Conservation (phyloP, 1,140 invertebrate species). For the Bombyx mandarina region DNA sequence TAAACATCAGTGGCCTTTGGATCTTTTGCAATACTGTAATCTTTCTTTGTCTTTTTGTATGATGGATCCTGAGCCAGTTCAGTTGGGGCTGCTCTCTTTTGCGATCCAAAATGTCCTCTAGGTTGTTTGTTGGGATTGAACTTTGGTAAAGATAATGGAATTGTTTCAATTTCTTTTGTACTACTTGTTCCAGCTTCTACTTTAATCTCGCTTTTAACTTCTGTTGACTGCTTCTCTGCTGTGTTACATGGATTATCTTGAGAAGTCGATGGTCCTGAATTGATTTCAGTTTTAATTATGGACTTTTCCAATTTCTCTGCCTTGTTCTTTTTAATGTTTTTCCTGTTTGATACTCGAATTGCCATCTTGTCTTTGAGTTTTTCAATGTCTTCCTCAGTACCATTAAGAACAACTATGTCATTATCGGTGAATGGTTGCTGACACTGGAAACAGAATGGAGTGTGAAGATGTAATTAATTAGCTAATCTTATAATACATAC, state of each 20-base stretch:
- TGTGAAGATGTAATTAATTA: conserved; percentile 2
- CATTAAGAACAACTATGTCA: conserved; percentile 91
- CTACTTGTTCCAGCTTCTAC: conserved; percentile 23
- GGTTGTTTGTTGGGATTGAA: conserved; percentile 61
- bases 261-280: conserved; percentile 20
- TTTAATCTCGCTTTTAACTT: conserved; percentile 21
- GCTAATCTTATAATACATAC: conserved; percentile 20
- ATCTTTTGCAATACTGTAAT: conserved; percentile 93
- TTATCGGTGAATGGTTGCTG: conserved; percentile 81
- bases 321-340: conserved; percentile 77
- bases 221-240: conserved; percentile 8
- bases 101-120: conserved; percentile 53
- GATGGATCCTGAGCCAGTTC: conserved; percentile 74
- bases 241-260: no score
- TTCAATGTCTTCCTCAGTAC: conserved; percentile 84
- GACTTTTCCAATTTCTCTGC: conserved; percentile 32
- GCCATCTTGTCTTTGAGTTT: conserved; percentile 77
- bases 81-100: conserved; percentile 43
- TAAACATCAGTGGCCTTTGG: conserved; percentile 91
- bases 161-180: conserved; percentile 53
- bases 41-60: conserved; percentile 82
- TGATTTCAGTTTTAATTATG: conserved; percentile 17
- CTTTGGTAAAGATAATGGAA: conserved; percentile 55
- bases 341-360: conserved; percentile 75
- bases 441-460: conserved; percentile 73